Percentiles rank a stretch among this genome's conserved stretches.
Evolutionary conservation across 2,113 vertebrate species (phyloP).

Genomic region (Microcebus tavaratra): DNA sequence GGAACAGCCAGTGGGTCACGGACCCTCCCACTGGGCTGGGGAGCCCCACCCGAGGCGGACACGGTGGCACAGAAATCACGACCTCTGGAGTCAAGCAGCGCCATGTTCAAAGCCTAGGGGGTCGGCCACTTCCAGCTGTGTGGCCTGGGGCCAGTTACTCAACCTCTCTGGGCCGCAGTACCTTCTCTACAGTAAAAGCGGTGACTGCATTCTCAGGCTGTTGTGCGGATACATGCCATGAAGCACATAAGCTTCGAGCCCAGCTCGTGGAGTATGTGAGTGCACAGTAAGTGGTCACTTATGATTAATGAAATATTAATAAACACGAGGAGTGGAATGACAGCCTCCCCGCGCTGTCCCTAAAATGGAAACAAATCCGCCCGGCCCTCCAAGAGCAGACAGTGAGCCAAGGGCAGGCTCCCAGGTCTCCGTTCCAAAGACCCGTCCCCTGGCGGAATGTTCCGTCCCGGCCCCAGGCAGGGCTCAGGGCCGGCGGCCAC

Average conservation of each 20-base stretch:
- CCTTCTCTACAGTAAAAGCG: rapidly evolving
- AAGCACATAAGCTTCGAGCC: not conserved
- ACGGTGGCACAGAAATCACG: not conserved
- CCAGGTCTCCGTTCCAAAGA: not conserved
- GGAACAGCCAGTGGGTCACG: not conserved
- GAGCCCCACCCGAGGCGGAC: not conserved
- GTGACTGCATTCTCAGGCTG: not conserved
- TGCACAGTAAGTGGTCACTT: not conserved
- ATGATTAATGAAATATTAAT: slow-evolving; percentile 12
- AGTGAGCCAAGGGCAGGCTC: not conserved
- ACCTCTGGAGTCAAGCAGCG: not conserved
- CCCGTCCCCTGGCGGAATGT: not conserved
- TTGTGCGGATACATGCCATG: rapidly evolving
- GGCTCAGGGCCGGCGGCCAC: slow-evolving; percentile 22
- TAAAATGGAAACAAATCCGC: slow-evolving; percentile 50
- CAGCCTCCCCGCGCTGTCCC: not conserved
- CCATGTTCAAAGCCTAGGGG: rapidly evolving
- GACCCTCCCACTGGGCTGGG: not conserved
- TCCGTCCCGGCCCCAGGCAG: not conserved
- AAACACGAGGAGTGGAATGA: not conserved
- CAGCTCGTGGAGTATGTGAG: not conserved
- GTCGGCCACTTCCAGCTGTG: not conserved
- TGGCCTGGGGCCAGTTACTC: not conserved
- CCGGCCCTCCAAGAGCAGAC: not conserved
- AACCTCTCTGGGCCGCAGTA: not conserved